These are phyloP conservation scores for Anarhynchus alexandrinus DNA, from an alignment of 2,113 vertebrate genomes.

Conservation along the genomic window DNA sequence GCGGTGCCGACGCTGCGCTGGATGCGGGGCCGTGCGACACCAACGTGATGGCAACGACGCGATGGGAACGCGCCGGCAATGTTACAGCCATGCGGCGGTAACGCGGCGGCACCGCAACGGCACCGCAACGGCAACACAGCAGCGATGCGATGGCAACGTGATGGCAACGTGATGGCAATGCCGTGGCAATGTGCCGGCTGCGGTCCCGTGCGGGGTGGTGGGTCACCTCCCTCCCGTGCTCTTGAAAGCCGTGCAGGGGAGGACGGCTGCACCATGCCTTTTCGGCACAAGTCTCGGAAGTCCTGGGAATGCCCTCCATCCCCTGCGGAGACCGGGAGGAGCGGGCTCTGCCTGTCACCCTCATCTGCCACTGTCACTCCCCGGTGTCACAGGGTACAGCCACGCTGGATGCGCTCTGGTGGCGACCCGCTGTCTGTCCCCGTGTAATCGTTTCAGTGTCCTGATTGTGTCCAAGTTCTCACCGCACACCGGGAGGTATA, in stretches of 20 bases:
- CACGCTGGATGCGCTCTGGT: accelerated
- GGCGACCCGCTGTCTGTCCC: background rate
- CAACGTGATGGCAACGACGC: accelerated
- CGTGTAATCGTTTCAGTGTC: background rate
- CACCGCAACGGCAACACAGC: accelerated
- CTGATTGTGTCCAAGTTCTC: conserved; percentile 45
- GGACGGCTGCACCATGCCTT: accelerated
- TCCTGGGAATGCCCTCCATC: too few species aligned
- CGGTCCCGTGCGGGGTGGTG: accelerated
- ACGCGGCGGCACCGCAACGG: accelerated
- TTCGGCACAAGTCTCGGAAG: background rate
- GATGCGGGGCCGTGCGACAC: background rate
- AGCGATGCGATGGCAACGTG: accelerated
- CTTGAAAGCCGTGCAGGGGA: accelerated
- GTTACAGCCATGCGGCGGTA: accelerated
- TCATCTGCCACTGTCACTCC: background rate
- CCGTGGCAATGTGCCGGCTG: accelerated
- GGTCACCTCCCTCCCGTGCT: background rate
- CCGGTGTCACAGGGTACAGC: background rate
- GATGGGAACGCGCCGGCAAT: accelerated
- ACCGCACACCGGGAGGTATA: background rate
- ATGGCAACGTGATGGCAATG: accelerated
- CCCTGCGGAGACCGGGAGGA: background rate
- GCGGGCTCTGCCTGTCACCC: background rate
- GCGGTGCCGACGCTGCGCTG: background rate